Evolutionary conservation across 1,140 invertebrate species (phyloP).

Genomic region (Hetaerina americana): DNA sequence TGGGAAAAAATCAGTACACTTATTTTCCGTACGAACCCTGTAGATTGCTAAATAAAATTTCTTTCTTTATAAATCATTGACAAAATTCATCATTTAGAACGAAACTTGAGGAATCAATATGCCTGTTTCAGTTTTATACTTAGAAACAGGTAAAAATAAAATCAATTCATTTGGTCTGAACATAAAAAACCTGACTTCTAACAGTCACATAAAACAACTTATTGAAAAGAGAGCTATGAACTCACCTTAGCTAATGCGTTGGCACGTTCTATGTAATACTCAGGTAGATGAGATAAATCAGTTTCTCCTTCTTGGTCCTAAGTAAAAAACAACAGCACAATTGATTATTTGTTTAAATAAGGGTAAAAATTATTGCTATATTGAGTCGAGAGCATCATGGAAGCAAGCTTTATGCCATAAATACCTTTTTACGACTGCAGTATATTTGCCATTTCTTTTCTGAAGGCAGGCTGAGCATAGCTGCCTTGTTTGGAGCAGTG

Average conservation of each 20-base stretch:
- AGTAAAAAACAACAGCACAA: not conserved
- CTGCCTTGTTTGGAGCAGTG: conserved; percentile 80
- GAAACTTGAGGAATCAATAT: too few species aligned
- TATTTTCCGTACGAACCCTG: too few species aligned
- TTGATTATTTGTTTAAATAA: not conserved
- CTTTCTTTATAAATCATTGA: too few species aligned
- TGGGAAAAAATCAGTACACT: too few species aligned
- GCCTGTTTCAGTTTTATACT: too few species aligned
- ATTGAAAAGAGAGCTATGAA: too few species aligned
- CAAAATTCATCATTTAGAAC: too few species aligned
- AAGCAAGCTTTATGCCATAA: not conserved
- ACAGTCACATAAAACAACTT: too few species aligned
- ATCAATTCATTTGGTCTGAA: too few species aligned
- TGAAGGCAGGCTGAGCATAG: conserved; percentile 79
- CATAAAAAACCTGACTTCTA: too few species aligned
- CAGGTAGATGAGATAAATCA: conserved; percentile 58
- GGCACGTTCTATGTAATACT: conserved; percentile 77
- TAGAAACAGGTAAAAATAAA: too few species aligned
- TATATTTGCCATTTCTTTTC: conserved; percentile 98
- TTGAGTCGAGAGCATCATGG: not conserved
- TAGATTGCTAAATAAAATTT: too few species aligned
- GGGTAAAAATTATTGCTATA: not conserved
- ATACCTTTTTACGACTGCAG: conserved; percentile 69
- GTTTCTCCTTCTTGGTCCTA: conserved; percentile 35
- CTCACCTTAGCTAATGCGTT: conserved; percentile 62